A percentile compares a stretch with the other conserved stretches of the same genome.
These are phyloP conservation scores for Piaya cayana DNA, from an alignment of 2,113 vertebrate genomes.

Conservation along the genomic window DNA sequence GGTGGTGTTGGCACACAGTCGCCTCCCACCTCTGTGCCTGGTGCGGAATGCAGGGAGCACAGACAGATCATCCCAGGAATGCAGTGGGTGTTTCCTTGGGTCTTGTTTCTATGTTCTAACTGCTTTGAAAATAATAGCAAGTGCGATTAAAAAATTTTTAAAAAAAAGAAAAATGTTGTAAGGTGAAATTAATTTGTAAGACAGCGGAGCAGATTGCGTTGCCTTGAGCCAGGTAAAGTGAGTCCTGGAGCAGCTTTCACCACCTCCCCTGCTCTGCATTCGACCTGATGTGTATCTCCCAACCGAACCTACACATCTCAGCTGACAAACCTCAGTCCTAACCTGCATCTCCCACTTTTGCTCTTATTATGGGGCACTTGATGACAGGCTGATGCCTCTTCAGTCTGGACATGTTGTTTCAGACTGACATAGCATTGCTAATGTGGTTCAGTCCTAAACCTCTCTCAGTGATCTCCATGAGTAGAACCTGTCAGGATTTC, in stretches of 20 bases:
- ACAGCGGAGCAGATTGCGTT: conserved; percentile 1
- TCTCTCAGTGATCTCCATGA: background rate
- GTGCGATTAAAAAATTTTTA: background rate
- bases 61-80: conserved; percentile 60
- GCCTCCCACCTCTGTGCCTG: conserved; percentile 46
- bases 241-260: background rate
- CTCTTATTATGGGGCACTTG: background rate
- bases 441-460: background rate
- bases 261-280: background rate
- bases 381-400: background rate
- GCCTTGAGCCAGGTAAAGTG: background rate
- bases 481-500: background rate
- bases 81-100: conserved; percentile 57
- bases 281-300: background rate
- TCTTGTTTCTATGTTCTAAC: conserved; percentile 44
- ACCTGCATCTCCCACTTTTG: background rate
- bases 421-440: background rate
- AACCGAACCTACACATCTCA: background rate
- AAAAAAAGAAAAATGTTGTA: background rate
- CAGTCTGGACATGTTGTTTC: background rate
- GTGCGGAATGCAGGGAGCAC: conserved; percentile 57
- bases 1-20: conserved; percentile 33
- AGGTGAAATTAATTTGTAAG: conserved; percentile 34
- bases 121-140: conserved; percentile 51
- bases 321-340: background rate